Evolutionary conservation across 2,888 invertebrate species (phyloP).

Genomic region (Diadegma fenestrale): DNA sequence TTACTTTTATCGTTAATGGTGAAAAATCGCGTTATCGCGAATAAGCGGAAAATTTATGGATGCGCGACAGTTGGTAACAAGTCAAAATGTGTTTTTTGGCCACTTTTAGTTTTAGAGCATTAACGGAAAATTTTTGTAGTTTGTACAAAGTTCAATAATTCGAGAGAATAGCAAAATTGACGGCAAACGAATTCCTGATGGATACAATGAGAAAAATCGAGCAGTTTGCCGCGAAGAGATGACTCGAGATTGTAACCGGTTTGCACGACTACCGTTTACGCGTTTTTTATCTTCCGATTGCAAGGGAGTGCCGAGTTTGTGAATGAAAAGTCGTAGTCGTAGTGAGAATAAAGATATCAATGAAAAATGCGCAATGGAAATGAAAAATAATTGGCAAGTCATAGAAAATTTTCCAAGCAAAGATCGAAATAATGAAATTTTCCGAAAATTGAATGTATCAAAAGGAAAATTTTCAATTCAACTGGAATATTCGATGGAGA

Average conservation of each 20-base stretch:
- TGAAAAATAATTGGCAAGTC: not conserved
- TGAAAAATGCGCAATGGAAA: constrained; percentile 6
- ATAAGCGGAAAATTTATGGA: constrained; percentile 63
- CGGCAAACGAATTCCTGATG: not conserved
- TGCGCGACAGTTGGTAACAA: constrained; percentile 9
- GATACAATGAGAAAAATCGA: constrained; percentile 26
- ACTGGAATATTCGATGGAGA: not conserved
- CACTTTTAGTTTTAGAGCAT: constrained; percentile 1
- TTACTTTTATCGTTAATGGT: not conserved
- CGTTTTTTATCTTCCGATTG: constrained; percentile 28
- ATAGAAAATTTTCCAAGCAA: not conserved
- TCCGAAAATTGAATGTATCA: not conserved
- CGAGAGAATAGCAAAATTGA: not conserved
- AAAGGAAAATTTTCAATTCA: not conserved
- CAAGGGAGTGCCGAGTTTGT: constrained; percentile 33
- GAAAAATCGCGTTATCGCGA: constrained; percentile 66
- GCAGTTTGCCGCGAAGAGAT: constrained; percentile 30
- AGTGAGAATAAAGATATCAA: not conserved
- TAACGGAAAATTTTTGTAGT: not conserved
- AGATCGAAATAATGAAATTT: not conserved
- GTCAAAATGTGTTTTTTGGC: not conserved
- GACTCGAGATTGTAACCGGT: constrained; percentile 55
- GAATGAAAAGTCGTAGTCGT: constrained; percentile 58
- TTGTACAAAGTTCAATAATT: not conserved
- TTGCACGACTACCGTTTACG: constrained; percentile 40